A percentile compares a stretch with the other conserved stretches of the same genome.
Conservation (phyloP, 2,888 invertebrate genomes). For the Cataglyphis cursor region DNA sequence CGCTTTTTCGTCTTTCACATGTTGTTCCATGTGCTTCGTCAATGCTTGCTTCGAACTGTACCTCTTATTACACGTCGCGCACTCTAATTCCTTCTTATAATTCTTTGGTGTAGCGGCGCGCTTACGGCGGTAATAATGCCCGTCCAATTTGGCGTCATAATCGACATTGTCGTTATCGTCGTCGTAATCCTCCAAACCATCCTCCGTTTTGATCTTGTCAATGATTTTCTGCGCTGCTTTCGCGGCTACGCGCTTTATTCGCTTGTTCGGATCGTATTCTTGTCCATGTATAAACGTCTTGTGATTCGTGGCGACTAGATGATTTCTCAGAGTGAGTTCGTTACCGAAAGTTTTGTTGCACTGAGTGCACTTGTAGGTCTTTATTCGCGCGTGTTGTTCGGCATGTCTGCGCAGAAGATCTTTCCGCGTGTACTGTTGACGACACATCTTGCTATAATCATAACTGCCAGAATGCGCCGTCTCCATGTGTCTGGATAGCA, state of each 20-base stretch:
- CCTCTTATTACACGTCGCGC: conserved; percentile 81
- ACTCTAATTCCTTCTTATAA: conserved; percentile 78
- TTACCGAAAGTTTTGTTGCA: conserved; percentile 84
- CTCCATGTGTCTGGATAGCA: conserved; percentile 76
- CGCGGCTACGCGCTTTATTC: conserved; percentile 84
- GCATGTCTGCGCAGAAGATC: conserved; percentile 80
- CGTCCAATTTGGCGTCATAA: conserved; percentile 64
- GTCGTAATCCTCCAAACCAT: conserved; percentile 79
- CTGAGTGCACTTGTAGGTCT: conserved; percentile 82
- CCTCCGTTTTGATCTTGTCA: conserved; percentile 84
- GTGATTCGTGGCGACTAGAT: conserved; percentile 85
- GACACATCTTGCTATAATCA: conserved; percentile 79
- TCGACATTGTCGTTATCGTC: conserved; percentile 67
- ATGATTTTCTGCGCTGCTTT: conserved; percentile 85
- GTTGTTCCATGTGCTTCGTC: conserved; percentile 83
- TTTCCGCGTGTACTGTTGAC: conserved; percentile 78
- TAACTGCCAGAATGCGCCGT: conserved; percentile 74
- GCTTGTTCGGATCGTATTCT: conserved; percentile 85
- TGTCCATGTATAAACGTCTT: conserved; percentile 83
- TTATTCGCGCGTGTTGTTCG: conserved; percentile 76
- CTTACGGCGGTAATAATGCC: conserved; percentile 57
- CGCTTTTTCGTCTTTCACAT: conserved; percentile 79
- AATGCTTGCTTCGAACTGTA: conserved; percentile 83
- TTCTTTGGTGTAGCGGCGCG: conserved; percentile 65
- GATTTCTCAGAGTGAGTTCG: conserved; percentile 84